These are phyloP conservation scores for Oncorhynchus gorbuscha DNA, from an alignment of 2,113 vertebrate species.

Conservation along the genomic window DNA sequence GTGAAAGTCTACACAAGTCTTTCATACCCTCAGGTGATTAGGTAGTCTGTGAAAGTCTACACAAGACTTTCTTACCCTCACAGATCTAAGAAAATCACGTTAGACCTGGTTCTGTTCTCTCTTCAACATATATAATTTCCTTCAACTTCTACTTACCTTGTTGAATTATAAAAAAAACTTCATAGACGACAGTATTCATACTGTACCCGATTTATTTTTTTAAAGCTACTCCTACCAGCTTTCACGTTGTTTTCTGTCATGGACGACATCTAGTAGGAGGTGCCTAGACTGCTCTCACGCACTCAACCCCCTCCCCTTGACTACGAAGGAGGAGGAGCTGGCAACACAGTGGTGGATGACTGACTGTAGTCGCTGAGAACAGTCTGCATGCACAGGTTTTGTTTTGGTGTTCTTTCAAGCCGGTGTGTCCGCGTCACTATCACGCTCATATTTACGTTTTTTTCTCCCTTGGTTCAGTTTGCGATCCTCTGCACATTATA, in stretches of 20 bases:
- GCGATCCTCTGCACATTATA: neutral
- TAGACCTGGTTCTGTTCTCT: neutral
- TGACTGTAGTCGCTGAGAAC: constrained; percentile 5
- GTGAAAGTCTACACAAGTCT: too few species aligned
- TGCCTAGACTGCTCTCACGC: neutral
- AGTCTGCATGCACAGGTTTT: constrained; percentile 24
- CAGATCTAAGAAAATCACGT: too few species aligned
- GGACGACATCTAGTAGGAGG: constrained; percentile 24
- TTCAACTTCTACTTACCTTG: neutral
- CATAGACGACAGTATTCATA: too few species aligned
- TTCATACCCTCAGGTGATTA: too few species aligned
- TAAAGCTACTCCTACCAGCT: too few species aligned
- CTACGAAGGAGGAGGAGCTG: constrained; percentile 64
- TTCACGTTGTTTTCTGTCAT: constrained; percentile 1
- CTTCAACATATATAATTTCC: neutral
- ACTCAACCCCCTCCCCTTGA: constrained; percentile 17
- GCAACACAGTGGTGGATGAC: neutral
- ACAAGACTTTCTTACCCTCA: too few species aligned
- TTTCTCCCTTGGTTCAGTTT: neutral
- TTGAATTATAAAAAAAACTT: neutral
- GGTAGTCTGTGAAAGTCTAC: too few species aligned
- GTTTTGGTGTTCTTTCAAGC: constrained; percentile 36
- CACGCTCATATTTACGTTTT: constrained; percentile 20
- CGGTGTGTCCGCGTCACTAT: constrained; percentile 33
- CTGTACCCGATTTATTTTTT: too few species aligned